These are phyloP conservation scores for Diloba caeruleocephala DNA, from an alignment of 2,888 invertebrate genomes.

Conservation along the genomic window DNA sequence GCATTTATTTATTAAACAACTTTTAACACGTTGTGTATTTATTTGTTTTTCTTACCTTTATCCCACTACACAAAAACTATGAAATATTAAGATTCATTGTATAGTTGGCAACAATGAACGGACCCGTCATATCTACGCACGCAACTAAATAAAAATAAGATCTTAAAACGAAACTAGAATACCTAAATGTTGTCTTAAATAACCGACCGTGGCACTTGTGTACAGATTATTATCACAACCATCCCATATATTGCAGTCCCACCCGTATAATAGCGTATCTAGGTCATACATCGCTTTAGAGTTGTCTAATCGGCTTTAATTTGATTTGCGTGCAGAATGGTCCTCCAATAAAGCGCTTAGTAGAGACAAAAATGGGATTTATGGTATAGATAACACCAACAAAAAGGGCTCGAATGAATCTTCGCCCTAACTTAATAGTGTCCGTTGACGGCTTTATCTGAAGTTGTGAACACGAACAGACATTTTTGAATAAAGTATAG, in stretches of 20 bases:
- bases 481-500: constrained; percentile 70
- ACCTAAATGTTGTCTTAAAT: constrained; percentile 23
- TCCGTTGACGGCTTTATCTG: constrained; percentile 80
- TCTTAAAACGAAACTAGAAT: constrained; percentile 32
- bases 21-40: constrained; percentile 16
- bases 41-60: constrained; percentile 15
- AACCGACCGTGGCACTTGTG: constrained; percentile 17
- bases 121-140: constrained; percentile 28
- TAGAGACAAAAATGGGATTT: constrained; percentile 80
- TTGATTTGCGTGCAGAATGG: constrained; percentile 83
- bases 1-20: constrained; percentile 42
- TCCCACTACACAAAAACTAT: constrained; percentile 23
- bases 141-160: constrained; percentile 26
- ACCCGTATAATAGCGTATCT: constrained; percentile 59
- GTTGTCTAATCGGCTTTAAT: constrained; percentile 77
- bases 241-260: constrained; percentile 44
- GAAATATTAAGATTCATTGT: constrained; percentile 44
- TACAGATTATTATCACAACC: constrained; percentile 49
- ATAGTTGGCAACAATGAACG: constrained; percentile 32
- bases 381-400: constrained; percentile 79
- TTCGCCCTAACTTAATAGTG: constrained; percentile 82
- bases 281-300: constrained; percentile 67
- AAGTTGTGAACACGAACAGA: constrained; percentile 69
- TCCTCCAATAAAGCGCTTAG: constrained; percentile 81
- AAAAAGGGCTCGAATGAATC: constrained; percentile 84